Evolutionary conservation across 2,113 vertebrate species (phyloP).

Genomic region (Hymenochirus boettgeri): DNA sequence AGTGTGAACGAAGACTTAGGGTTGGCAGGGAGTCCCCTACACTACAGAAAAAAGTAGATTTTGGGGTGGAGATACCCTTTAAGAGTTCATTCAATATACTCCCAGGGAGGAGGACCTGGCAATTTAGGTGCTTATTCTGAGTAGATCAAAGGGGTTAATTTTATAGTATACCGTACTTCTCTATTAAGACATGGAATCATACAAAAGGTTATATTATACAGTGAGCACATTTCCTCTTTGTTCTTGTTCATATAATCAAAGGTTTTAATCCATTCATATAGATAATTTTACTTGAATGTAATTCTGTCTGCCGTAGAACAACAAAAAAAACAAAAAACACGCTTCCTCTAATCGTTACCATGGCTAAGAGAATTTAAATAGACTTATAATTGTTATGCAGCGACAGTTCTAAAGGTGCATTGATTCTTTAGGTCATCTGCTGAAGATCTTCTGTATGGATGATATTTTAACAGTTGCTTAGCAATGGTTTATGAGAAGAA

Average conservation of each 20-base stretch:
- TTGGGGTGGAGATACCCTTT: too few species aligned
- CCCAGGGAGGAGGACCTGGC: too few species aligned
- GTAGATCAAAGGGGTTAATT: too few species aligned
- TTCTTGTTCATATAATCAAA: background rate
- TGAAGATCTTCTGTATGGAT: background rate
- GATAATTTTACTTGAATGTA: background rate
- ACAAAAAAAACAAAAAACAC: background rate
- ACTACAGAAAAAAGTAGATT: too few species aligned
- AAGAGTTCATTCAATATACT: too few species aligned
- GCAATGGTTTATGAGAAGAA: background rate
- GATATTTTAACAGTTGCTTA: background rate
- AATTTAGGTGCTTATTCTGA: too few species aligned
- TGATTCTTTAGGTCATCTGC: background rate
- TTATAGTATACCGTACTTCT: too few species aligned
- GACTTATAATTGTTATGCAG: background rate
- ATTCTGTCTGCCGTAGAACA: background rate
- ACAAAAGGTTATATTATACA: too few species aligned
- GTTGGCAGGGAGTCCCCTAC: too few species aligned
- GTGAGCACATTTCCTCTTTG: too few species aligned
- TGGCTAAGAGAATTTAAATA: slow-evolving; percentile 1
- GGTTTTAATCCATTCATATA: background rate
- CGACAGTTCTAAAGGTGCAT: background rate
- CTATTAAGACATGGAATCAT: too few species aligned
- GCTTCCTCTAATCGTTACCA: background rate
- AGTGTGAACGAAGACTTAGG: too few species aligned